Evolutionary conservation across 2,888 invertebrate species (phyloP).

Genomic region (Apocheima hispidaria): DNA sequence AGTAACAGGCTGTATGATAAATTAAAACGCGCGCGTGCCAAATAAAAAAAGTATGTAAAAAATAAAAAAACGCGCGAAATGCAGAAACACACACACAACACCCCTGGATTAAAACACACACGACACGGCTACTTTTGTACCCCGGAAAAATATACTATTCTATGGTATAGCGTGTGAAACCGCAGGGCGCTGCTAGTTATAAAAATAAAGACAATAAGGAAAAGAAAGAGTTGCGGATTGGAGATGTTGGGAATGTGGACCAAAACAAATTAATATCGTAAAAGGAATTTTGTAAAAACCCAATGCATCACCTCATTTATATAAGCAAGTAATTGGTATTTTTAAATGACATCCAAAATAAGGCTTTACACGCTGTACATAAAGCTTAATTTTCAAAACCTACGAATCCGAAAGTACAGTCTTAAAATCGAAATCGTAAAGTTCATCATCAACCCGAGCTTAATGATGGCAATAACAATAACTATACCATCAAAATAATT

Average conservation of each 20-base stretch:
- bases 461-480: slow-evolving; percentile 17
- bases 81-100: too few relatives aligned
- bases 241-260: not conserved
- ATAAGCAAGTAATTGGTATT: slow-evolving; percentile 12
- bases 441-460: slow-evolving; percentile 16
- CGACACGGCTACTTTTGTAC: too few relatives aligned
- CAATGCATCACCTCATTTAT: slow-evolving; percentile 26
- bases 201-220: not conserved
- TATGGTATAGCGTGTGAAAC: too few relatives aligned
- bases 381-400: slow-evolving; percentile 11
- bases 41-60: too few relatives aligned
- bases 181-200: too few relatives aligned
- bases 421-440: slow-evolving; percentile 20
- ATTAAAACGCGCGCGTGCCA: too few relatives aligned
- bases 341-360: not conserved
- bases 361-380: not conserved
- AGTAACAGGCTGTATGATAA: too few relatives aligned
- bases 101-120: too few relatives aligned
- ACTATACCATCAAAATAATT: slow-evolving; percentile 1
- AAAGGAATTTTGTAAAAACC: slow-evolving; percentile 24
- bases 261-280: not conserved
- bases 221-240: not conserved
- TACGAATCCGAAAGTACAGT: slow-evolving; percentile 14
- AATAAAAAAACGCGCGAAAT: too few relatives aligned
- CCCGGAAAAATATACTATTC: too few relatives aligned